Base-by-base conservation (phyloP, 2,888 invertebrate genomes). In the Lasius platythorax region DNA sequence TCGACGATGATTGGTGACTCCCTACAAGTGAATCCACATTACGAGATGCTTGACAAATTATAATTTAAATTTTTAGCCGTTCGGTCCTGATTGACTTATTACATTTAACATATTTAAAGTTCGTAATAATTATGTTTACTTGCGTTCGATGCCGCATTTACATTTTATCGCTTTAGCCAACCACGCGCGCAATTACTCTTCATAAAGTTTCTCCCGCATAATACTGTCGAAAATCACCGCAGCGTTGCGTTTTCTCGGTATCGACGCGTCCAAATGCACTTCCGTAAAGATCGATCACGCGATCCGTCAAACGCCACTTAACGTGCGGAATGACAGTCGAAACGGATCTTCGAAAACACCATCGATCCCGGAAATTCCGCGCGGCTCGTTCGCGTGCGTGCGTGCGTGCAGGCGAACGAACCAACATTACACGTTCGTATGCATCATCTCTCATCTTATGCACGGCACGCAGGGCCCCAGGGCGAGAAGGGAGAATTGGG, bases 401-500 rank as follows among this genome's bases (percentile, higher is more conserved):
- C 23, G 23, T 37, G 72, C 64, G 37, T 23, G 33, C 79, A 46
- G 28, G 40, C 82, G 82, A 53, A 43, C 68, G 81, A 56, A 53
- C 68, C 83, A 68, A 63, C 81, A 56, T 68, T 63, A 67, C 23
- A 37, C 46, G 58, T 50, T 82, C 72, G 76, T 63, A 53, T n/a
- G 58, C 86, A 82, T 82, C 72, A 87, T 85, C 84, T 89, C 81
- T 90, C 85, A 89, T 91, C 89, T 92, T 89, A 91, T 91, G 86
- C 91, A 91, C 87, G 90, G 86, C 89, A 92, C 91, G 90, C 94
- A 95, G 95, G 95, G 92, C 93, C 93, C 89, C 96, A 97, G 95
- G 98, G 98, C 95, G 97, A 97, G 95, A 97, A 97, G 95, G 98
- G 98, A 94, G 97, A 97, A 93, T 93, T 96, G 91, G 98, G 98